Evolutionary conservation across 2,797 vertebrate species (phyloP).

Genomic region (Cygnus olor): DNA sequence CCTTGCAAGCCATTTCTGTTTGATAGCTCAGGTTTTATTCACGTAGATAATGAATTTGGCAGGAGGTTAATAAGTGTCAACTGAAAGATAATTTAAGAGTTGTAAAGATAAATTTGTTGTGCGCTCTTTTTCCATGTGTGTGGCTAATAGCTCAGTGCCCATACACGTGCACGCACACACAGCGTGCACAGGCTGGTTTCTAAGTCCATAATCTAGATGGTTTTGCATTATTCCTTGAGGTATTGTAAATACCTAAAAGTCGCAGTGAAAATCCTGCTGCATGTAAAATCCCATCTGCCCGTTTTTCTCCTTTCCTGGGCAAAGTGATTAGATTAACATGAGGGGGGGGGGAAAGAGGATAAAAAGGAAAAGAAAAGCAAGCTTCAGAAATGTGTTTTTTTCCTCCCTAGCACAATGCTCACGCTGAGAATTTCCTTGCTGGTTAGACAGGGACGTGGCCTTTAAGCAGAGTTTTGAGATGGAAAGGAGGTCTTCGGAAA

Average conservation of each 20-base stretch:
- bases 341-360: background rate
- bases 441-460: background rate
- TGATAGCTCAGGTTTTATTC: slow-evolving; percentile 47
- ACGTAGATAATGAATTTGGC: slow-evolving; percentile 70
- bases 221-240: slow-evolving; percentile 9
- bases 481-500: background rate
- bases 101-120: slow-evolving; percentile 71
- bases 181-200: background rate
- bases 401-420: background rate
- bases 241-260: background rate
- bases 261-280: background rate
- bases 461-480: background rate
- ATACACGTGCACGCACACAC: background rate
- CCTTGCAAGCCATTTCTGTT: slow-evolving; percentile 6
- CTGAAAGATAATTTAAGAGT: slow-evolving; percentile 69
- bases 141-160: background rate
- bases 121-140: background rate
- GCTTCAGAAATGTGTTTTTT: slow-evolving; percentile 11
- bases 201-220: background rate
- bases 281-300: background rate
- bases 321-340: background rate
- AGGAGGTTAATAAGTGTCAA: slow-evolving; percentile 74
- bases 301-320: background rate
- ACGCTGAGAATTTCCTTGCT: background rate
- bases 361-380: background rate